phyloP scores from a whole-genome alignment of 2,888 invertebrate genomes.

The Disparrhopalites patrizii region DNA sequence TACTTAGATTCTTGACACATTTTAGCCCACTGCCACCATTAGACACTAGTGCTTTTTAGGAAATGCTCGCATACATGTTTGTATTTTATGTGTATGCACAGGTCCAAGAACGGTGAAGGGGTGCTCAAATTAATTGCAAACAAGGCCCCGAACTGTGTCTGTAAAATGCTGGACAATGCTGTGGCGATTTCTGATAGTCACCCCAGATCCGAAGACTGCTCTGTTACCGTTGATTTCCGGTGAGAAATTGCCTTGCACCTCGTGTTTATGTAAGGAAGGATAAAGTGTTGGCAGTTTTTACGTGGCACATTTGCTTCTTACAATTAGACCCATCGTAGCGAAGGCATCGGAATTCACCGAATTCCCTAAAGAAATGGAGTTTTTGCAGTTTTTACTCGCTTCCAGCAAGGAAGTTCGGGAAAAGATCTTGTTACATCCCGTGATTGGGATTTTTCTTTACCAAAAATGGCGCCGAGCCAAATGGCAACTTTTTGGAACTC shows the following conservation, averaged over 20 bases:
- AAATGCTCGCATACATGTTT: too few species aligned
- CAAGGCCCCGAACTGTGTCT: slow-evolving; percentile 80
- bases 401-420: slow-evolving; percentile 19
- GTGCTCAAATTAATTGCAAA: slow-evolving; percentile 78
- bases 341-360: too few species aligned
- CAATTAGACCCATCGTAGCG: background rate
- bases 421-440: slow-evolving; percentile 39
- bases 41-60: too few species aligned
- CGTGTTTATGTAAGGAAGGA: background rate
- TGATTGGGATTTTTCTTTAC: slow-evolving; percentile 39
- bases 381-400: slow-evolving; percentile 13
- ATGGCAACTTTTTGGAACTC: slow-evolving; percentile 34
- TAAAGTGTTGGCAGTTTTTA: background rate
- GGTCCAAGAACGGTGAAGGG: slow-evolving; percentile 78
- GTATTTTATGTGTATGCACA: slow-evolving; percentile 49
- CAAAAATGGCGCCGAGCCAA: slow-evolving; percentile 42
- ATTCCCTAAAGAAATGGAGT: slow-evolving; percentile 21
- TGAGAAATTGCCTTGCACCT: background rate
- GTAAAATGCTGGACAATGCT: slow-evolving; percentile 74
- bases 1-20: too few species aligned
- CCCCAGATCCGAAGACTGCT: slow-evolving; percentile 9
- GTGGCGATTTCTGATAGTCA: slow-evolving; percentile 54
- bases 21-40: too few species aligned
- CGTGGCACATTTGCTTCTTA: background rate
- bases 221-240: slow-evolving; percentile 25